Evolutionary conservation across 2,797 vertebrate species (phyloP).

Genomic region (Aphelocoma californica): DNA sequence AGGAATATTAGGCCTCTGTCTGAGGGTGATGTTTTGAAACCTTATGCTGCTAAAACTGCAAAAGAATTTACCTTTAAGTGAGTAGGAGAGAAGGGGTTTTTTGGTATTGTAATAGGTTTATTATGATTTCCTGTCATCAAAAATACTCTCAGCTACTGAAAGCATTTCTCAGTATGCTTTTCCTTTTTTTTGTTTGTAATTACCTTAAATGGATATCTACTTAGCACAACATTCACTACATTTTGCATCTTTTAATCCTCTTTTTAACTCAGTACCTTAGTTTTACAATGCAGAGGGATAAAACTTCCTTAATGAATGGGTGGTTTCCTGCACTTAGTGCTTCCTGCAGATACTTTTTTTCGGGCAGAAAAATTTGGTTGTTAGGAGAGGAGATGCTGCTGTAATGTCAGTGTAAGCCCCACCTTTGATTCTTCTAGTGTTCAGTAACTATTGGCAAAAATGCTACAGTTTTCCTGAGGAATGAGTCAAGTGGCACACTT

Average conservation of each 20-base stretch:
- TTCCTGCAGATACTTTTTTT: accelerated
- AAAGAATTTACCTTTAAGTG: not conserved
- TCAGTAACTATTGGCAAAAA: not conserved
- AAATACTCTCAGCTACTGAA: not conserved
- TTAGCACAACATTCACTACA: not conserved
- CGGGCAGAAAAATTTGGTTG: not conserved
- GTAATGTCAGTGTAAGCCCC: not conserved
- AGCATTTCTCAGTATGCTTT: not conserved
- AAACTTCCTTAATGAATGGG: not conserved
- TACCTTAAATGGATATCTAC: not conserved
- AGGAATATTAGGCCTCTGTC: not conserved
- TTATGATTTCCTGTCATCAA: not conserved
- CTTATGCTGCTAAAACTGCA: not conserved
- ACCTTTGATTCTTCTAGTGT: not conserved
- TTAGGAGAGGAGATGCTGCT: not conserved
- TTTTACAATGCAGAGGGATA: not conserved
- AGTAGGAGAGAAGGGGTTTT: not conserved
- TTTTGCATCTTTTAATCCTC: not conserved
- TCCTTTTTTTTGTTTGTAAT: not conserved
- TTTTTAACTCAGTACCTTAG: not conserved
- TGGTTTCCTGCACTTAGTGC: not conserved
- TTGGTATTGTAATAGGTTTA: not conserved
- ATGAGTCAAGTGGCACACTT: not conserved
- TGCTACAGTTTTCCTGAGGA: not conserved
- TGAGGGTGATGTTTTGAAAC: not conserved